Base-by-base conservation (phyloP, 2,797 vertebrate genomes). In the Capromys pilorides region DNA sequence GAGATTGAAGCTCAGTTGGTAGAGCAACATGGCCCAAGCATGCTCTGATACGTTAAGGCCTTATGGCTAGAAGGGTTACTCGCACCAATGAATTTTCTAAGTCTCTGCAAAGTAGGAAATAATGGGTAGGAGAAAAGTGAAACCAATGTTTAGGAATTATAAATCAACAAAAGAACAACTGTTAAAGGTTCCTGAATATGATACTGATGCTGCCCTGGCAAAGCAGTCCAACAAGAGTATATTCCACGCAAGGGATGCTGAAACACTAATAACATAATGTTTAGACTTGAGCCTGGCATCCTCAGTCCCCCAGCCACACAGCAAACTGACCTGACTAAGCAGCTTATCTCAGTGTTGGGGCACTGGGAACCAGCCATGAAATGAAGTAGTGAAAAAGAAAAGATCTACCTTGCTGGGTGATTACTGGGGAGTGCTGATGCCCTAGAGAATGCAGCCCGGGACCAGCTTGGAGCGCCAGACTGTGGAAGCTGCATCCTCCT, bases 401-500 rank as follows among this genome's bases (percentile, higher is more conserved):
- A 73, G 2, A 26, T 19, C 1, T n/a, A n/a, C 57, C 80, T 33
- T 93, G 71, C 41, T 1, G n/a, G 66, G 64, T 36, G 54, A 81
- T 49, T 26, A 66, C 33, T 87, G 66, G 82, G 66, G 51, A 82
- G 36, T 12, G 22, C 12, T 22, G 62, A 36, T 5, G 67, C 90
- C 69, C 22, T 1, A 45, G 69, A 91, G 85, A 64, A 11, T 0
- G n/a, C 28, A 0, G 24, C 61, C 24, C 0, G 36, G 79, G 33
- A 71, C 28, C 22, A 12, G 51, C 86, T 18, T 6, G 0, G 6
- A 6, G 80, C 19, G 4, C 54, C 77, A 10, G 67, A 11, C 75
- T 9, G 6, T 6, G 3, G 19, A 22, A 2, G 26, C 51, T 1
- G 9, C 31, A 1, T 1, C 6, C 0, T 14, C 59, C 0, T 2